These are phyloP conservation scores for Camponotus vicinus DNA, from an alignment of 1,140 invertebrate genomes.

Conservation along the genomic window DNA sequence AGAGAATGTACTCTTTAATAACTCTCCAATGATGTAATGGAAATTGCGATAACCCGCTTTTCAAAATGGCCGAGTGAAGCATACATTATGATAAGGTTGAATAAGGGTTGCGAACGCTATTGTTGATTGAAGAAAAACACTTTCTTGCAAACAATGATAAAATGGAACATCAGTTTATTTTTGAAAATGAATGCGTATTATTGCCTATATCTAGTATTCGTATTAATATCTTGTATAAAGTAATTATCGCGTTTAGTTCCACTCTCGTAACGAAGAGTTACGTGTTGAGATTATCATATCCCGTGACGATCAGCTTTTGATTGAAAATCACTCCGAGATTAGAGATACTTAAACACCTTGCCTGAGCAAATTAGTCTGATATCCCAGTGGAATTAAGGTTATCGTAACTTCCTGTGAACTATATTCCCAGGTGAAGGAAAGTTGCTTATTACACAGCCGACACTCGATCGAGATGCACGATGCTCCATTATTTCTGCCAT, in stretches of 20 bases:
- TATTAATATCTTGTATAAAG: neutral
- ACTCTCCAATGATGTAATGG: slow-evolving; percentile 19
- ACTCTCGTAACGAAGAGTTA: neutral
- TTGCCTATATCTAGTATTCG: neutral
- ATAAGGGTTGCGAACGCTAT: neutral
- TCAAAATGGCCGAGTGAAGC: neutral
- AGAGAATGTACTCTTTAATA: slow-evolving; percentile 1
- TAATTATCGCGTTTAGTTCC: neutral
- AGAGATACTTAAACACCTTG: slow-evolving; percentile 43
- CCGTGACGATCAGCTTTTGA: slow-evolving; percentile 22
- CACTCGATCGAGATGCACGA: slow-evolving; percentile 49
- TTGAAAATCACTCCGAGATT: slow-evolving; percentile 48
- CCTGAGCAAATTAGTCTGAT: slow-evolving; percentile 49
- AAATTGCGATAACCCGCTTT: slow-evolving; percentile 23
- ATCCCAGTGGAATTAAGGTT: slow-evolving; percentile 31
- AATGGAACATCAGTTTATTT: neutral
- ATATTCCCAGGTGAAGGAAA: slow-evolving; percentile 53
- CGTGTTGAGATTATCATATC: slow-evolving; percentile 15
- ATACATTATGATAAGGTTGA: neutral
- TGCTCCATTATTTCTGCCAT: slow-evolving; percentile 49
- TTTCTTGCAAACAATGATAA: neutral
- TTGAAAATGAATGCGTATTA: neutral
- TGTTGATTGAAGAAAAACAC: neutral
- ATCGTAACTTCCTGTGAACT: slow-evolving; percentile 51
- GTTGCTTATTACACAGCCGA: slow-evolving; percentile 54